Conservation (phyloP, 2,113 vertebrate genomes). For the Myotis lucifugus region DNA sequence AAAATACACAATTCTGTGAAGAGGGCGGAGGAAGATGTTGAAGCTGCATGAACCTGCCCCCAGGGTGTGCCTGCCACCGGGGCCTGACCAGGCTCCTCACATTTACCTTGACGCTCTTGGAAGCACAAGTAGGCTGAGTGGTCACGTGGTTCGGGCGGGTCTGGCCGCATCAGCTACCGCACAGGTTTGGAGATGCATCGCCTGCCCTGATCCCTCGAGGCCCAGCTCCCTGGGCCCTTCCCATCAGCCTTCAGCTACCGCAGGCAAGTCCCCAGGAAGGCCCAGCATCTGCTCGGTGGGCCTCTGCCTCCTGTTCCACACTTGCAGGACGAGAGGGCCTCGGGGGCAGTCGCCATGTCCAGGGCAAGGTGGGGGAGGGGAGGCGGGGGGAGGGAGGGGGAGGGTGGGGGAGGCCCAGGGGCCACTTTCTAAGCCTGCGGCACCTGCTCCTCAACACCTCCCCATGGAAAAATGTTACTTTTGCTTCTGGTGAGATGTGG, state of each 20-base stretch:
- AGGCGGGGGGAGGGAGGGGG: too few species aligned
- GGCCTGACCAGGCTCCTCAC: neutral
- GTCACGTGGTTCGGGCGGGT: neutral
- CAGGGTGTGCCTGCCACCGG: neutral
- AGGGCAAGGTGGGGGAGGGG: neutral
- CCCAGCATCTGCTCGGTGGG: too few species aligned
- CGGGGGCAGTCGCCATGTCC: rapidly evolving
- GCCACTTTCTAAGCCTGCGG: rapidly evolving
- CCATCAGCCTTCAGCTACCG: neutral
- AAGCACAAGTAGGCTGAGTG: neutral
- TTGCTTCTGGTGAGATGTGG: neutral
- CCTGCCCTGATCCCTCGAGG: too few species aligned
- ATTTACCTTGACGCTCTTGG: rapidly evolving
- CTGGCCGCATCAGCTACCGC: neutral
- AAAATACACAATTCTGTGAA: rapidly evolving
- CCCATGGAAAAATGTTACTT: neutral
- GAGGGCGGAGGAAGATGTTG: neutral
- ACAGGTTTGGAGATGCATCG: neutral
- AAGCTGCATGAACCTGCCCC: rapidly evolving
- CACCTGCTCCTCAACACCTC: neutral
- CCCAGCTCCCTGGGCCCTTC: neutral
- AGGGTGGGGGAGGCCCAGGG: too few species aligned
- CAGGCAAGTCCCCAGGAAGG: neutral
- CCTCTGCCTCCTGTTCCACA: rapidly evolving
- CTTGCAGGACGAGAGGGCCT: neutral